Base-by-base conservation (phyloP, 2,888 invertebrate genomes). In the Busseola fusca region DNA sequence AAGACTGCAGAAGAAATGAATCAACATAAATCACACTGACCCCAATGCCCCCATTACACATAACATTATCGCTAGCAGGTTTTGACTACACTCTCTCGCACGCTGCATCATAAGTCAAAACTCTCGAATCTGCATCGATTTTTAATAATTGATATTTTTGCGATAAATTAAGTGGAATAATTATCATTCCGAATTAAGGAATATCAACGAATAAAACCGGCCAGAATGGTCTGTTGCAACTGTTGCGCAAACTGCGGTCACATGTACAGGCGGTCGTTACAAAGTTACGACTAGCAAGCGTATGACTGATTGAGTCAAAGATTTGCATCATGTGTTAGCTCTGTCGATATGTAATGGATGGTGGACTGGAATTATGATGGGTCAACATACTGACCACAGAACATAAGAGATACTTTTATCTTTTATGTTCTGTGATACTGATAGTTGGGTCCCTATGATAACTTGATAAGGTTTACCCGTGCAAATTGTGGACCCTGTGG, bases 181-280 rank as follows among this genome's bases (percentile, higher is more conserved):
- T 45, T 48, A 37, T 34, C 18, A 37, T 56, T 7, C n/a, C 2
- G 16, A 16, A 25, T 40, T 40, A 27, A 52, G 52, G 18, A 58
- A 57, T 65, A 45, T 21, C 27, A 5, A 54, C 64, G 42, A 71
- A 78, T 78, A 72, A 83, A 84, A 37, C 30, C 6, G 80, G 78
- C 63, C 68, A 45, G 7, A 60, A 30, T 60, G 42, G 34, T 34
- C 34, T 34, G 34, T 34, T 34, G 34, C 34, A 34, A 34, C 34
- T 34, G 7, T 34, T 34, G 34, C 34, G 34, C 5, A 34, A 34
- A 34, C 34, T 34, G 34, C 34, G 34, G 34, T 34, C 34, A 0
- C 34, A 34, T 34, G 30, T 1, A 34, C 21, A 42, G 57, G 5
- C 37, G 27, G 56, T 64, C 30, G 64, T 58, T 64, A 54, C 59